Conservation (phyloP, 2,888 invertebrate species). For the Acronicta aceris region DNA sequence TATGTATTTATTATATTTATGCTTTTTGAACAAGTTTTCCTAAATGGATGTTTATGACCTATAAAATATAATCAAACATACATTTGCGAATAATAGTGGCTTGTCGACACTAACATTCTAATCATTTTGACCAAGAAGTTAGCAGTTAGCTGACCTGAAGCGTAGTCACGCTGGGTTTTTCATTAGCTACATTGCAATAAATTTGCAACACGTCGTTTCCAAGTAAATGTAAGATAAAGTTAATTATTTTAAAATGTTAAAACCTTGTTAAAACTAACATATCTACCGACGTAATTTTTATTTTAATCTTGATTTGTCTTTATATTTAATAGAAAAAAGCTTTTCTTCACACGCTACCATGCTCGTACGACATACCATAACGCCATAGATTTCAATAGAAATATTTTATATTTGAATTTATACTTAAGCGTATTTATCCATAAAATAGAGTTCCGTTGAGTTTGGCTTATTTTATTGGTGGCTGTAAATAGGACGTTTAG, state of each 20-base stretch:
- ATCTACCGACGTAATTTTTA: no score
- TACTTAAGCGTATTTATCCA: constrained; percentile 27
- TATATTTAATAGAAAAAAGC: no score
- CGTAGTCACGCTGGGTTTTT: constrained; percentile 17
- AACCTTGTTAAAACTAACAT: no score
- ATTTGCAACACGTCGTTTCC: constrained; percentile 15
- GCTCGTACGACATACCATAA: neutral
- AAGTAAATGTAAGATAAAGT: no score
- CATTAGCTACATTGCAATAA: constrained; percentile 19
- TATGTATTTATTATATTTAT: constrained; percentile 9
- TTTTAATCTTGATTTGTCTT: no score
- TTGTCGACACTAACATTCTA: constrained; percentile 33
- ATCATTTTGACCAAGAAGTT: constrained; percentile 30
- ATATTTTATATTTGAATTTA: constrained; percentile 30
- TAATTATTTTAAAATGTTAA: no score
- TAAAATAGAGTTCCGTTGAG: constrained; percentile 44
- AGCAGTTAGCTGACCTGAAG: constrained; percentile 32
- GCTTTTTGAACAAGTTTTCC: constrained; percentile 20
- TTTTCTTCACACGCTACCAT: constrained; percentile 4
- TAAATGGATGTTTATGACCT: constrained; percentile 15
- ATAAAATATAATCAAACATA: neutral
- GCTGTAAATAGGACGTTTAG: constrained; percentile 70
- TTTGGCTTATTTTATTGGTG: constrained; percentile 59
- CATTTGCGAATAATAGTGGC: constrained; percentile 3
- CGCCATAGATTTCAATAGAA: constrained; percentile 22